Evolutionary conservation across 2,797 vertebrate species (phyloP).

Genomic region (Eidolon dupreanum): DNA sequence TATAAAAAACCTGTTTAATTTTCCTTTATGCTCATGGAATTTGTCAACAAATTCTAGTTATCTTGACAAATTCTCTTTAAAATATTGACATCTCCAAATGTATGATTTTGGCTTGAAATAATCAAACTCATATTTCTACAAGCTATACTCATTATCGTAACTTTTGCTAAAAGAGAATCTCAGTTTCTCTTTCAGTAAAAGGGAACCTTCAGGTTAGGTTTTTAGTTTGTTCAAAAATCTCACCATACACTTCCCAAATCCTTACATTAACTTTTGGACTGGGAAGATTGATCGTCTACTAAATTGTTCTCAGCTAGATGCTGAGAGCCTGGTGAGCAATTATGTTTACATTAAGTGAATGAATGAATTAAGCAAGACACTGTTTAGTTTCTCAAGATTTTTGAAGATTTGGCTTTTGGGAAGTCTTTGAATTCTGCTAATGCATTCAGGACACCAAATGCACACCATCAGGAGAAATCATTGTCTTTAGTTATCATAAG

Average conservation of each 20-base stretch:
- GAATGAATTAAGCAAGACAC: constrained; percentile 32
- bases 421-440: constrained; percentile 14
- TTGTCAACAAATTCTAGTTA: constrained; percentile 43
- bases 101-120: neutral
- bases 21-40: neutral
- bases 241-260: neutral
- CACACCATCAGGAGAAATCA: neutral
- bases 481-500: constrained; percentile 31
- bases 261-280: neutral
- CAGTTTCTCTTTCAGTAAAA: neutral
- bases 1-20: constrained; percentile 36
- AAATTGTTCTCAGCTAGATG: neutral
- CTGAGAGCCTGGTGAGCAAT: neutral
- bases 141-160: neutral
- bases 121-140: neutral
- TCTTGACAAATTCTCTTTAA: neutral
- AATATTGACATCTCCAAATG: neutral
- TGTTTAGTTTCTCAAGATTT: neutral
- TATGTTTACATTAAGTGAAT: constrained; percentile 35
- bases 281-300: neutral
- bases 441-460: neutral
- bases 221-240: neutral
- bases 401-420: neutral
- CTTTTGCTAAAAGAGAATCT: neutral
- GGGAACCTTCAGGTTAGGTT: neutral